phyloP scores from a whole-genome alignment of 2,113 vertebrate genomes.

The Odobenus rosmarus region DNA sequence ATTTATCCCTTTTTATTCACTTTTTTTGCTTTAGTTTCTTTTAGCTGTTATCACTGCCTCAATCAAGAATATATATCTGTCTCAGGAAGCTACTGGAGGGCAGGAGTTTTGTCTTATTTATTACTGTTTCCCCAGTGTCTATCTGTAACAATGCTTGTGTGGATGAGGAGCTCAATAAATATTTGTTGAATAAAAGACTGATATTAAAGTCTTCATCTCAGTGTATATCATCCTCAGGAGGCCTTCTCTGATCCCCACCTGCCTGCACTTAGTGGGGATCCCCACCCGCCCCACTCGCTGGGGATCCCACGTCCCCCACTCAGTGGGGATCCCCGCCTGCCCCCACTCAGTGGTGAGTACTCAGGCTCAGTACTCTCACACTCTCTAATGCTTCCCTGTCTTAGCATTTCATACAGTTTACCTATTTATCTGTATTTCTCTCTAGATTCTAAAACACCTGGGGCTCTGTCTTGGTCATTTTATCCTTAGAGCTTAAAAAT shows the following conservation, averaged over 20 bases:
- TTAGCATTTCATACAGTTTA: neutral
- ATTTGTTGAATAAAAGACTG: neutral
- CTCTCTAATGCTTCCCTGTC: neutral
- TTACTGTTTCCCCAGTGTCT: neutral
- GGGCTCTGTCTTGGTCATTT: neutral
- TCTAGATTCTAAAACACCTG: neutral
- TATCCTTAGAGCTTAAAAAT: neutral
- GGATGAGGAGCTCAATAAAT: neutral
- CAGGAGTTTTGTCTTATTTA: neutral
- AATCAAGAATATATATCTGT: neutral
- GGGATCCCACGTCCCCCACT: too few species aligned
- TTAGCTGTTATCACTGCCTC: neutral
- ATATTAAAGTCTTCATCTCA: neutral
- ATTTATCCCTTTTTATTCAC: neutral
- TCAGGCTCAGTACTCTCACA: neutral
- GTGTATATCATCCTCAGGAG: neutral
- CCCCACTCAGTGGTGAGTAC: too few species aligned
- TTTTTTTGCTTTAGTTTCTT: neutral
- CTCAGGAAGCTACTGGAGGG: neutral
- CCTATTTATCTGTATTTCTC: neutral
- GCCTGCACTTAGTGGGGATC: too few species aligned
- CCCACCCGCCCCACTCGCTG: too few species aligned
- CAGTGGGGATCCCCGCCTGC: neutral
- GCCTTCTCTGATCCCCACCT: neutral
- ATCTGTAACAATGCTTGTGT: neutral